Percentiles rank a stretch among this genome's conserved stretches.
These are phyloP conservation scores for Meandrusa payeni DNA, from an alignment of 2,888 invertebrate species.

Conservation along the genomic window DNA sequence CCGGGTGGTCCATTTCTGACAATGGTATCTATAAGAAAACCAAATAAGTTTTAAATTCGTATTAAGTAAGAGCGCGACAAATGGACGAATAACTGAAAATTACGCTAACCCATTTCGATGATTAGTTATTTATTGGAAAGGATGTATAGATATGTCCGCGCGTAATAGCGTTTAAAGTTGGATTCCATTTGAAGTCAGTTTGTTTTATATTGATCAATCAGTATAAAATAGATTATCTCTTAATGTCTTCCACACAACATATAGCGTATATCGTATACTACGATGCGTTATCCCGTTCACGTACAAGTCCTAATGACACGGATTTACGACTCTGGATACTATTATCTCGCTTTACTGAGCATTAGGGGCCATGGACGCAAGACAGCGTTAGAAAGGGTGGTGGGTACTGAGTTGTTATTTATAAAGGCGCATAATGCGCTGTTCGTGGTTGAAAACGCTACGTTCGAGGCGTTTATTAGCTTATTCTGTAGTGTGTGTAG, in stretches of 20 bases:
- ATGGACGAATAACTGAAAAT: no score
- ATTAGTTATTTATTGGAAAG: no score
- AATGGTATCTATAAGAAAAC: no score
- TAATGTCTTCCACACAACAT: conserved; percentile 1
- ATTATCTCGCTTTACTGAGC: conserved; percentile 30
- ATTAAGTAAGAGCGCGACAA: no score
- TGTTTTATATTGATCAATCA: neutral
- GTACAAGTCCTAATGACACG: conserved; percentile 37
- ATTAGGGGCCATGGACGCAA: conserved; percentile 8
- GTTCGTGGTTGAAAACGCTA: neutral
- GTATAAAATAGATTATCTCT: conserved; percentile 5
- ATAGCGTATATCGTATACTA: conserved; percentile 11
- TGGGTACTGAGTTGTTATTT: conserved; percentile 11
- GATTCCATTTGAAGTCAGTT: no score
- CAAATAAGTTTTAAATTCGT: no score
- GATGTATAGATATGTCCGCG: no score
- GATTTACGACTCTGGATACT: conserved; percentile 37
- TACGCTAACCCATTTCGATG: no score
- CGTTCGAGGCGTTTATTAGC: no score
- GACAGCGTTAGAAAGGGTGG: conserved; percentile 1
- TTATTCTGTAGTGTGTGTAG: no score
- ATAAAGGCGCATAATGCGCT: neutral
- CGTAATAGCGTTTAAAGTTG: no score
- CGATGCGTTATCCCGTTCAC: conserved; percentile 31
- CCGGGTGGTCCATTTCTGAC: no score